Base-by-base conservation (phyloP, 1,140 invertebrate species). In the Drosophila lacertosa region DNA sequence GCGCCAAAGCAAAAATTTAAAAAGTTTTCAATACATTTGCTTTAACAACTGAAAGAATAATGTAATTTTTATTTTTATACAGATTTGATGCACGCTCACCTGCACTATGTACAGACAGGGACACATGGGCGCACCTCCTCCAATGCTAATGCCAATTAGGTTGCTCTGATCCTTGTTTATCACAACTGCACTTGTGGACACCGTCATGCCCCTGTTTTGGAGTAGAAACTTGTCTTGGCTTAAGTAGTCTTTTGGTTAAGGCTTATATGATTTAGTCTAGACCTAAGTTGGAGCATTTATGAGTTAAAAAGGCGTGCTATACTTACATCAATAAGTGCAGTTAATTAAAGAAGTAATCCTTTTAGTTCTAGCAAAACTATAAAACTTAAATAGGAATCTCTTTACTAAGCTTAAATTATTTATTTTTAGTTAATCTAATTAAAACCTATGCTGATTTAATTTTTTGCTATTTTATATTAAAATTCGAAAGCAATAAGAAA, bases 61-160 rank as follows among this genome's bases (percentile, higher is more conserved):
- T 9, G 6, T 7, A 2, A 29, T 29, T 9, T 29, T 9, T 7
- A 9, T 29, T 29, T 9, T 29, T 9, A 22, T 32, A 40, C 22
- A 9, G 3, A 7, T 15, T 18, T 15, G 1, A 40, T 11, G 9
- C 22, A 58, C 51, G 60, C 51, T 83, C 68, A 99, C 96, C 94
- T 97, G 95, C 10, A 99, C 98, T 77, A 99, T 98, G 91, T 99
- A 99, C 1, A 99, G 92, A 91, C 98, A 99, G 0, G 98, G 98
- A 92, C 99, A 99, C 45, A 97, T 93, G 0, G 98, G 98, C 0
- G 98, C 97, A 48, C 99, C 98, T 9, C 98, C 98, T 2, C 98
- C 98, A 66, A 99, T 99, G 91, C 97, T 99, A 59, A 99, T 99
- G 1, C 99, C 98, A 78, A 99, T 99, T 15, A 99, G 92, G 92